phyloP scores from a whole-genome alignment of 2,888 invertebrate genomes.

The Elysia crispata region DNA sequence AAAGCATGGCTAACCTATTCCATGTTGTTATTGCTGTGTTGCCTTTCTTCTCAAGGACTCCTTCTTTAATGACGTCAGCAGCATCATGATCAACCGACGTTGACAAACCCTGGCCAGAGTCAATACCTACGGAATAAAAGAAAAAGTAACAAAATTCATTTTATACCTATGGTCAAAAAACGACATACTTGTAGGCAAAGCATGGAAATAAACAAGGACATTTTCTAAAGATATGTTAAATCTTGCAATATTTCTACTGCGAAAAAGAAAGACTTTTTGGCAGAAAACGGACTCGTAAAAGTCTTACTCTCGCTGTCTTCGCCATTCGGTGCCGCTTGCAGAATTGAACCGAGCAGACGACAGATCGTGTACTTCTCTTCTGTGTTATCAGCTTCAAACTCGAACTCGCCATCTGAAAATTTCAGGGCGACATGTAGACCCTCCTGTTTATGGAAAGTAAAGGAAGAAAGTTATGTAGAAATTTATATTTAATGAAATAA shows the following conservation, averaged over 20 bases:
- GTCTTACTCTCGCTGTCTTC: conserved; percentile 40
- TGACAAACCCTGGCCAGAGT: conserved; percentile 36
- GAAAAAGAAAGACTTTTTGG: not conserved
- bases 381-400: conserved; percentile 64
- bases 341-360: conserved; percentile 44
- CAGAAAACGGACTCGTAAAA: not conserved
- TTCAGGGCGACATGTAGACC: conserved; percentile 51
- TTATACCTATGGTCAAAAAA: too few species aligned
- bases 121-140: conserved; percentile 13
- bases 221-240: too few species aligned
- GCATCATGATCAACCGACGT: conserved; percentile 2
- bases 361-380: conserved; percentile 67
- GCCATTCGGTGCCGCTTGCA: conserved; percentile 28
- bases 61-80: conserved; percentile 60
- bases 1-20: conserved; percentile 58
- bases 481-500: too few species aligned
- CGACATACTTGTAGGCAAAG: too few species aligned
- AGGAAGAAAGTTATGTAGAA: too few species aligned
- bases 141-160: not conserved
- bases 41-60: conserved; percentile 66
- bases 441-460: conserved; percentile 48
- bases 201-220: not conserved
- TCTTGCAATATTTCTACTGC: too few species aligned
- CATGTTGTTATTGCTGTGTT: conserved; percentile 67
- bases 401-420: conserved; percentile 52